phyloP scores from a whole-genome alignment of 2,797 vertebrate genomes.

The Myotis daubentonii region DNA sequence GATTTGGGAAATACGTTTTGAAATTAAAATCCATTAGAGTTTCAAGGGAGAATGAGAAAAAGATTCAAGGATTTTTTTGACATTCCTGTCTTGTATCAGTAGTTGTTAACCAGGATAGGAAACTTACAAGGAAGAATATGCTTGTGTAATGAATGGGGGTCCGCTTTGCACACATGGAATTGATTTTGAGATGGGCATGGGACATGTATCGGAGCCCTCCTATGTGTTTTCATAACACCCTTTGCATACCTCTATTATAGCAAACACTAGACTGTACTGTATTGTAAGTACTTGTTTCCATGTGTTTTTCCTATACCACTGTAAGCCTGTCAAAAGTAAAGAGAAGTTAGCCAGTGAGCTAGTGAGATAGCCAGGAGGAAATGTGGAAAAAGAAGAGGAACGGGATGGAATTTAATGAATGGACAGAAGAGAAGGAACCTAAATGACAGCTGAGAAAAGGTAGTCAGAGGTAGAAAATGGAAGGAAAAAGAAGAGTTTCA shows the following conservation, averaged over 20 bases:
- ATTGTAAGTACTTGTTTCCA: not conserved
- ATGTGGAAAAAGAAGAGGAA: not conserved
- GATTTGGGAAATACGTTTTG: not conserved
- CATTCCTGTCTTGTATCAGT: not conserved
- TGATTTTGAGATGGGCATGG: not conserved
- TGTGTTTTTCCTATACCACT: not conserved
- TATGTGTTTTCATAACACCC: not conserved
- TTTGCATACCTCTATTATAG: not conserved
- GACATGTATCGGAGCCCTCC: not conserved
- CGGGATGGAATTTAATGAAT: not conserved
- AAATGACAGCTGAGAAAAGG: not conserved
- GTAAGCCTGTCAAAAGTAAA: not conserved
- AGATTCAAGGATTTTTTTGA: not conserved
- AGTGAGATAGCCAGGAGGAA: not conserved
- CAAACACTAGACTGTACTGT: not conserved
- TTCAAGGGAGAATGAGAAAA: constrained; percentile 34
- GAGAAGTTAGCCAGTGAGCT: not conserved
- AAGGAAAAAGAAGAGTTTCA: constrained; percentile 37
- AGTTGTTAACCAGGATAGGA: not conserved
- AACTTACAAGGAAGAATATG: not conserved
- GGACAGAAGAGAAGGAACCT: not conserved
- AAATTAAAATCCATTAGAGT: constrained; percentile 26
- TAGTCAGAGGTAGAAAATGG: not conserved
- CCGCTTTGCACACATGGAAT: not conserved
- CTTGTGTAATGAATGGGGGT: not conserved